Evolutionary conservation across 1,140 invertebrate species (phyloP).

Genomic region (Zaprionus ghesquierei): DNA sequence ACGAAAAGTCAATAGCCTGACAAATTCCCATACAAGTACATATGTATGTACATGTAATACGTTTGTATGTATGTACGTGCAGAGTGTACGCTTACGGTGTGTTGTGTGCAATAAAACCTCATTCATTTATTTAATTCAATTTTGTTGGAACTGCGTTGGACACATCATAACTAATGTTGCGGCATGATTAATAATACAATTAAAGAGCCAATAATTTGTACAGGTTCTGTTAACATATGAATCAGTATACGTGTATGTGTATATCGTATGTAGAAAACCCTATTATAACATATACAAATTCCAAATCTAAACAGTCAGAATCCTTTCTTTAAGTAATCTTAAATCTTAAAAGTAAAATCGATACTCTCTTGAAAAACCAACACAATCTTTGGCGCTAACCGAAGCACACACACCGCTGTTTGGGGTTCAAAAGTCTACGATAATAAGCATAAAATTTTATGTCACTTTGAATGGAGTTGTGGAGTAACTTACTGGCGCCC

Average conservation of each 20-base stretch:
- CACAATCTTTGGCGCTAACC: not conserved
- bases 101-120: slow-evolving; percentile 23
- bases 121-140: slow-evolving; percentile 31
- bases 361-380: not conserved
- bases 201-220: not conserved
- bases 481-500: slow-evolving; percentile 15
- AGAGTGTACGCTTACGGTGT: slow-evolving; percentile 4
- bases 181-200: slow-evolving; percentile 25
- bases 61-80: not conserved
- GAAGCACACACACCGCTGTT: not conserved
- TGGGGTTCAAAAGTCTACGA: slow-evolving; percentile 6
- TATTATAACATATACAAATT: not conserved
- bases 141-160: slow-evolving; percentile 17
- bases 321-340: not conserved
- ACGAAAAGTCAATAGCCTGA: slow-evolving; percentile 25
- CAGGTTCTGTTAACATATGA: not conserved
- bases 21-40: not conserved
- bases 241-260: too few relatives aligned
- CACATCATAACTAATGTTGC: slow-evolving; percentile 30
- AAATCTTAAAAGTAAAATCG: not conserved
- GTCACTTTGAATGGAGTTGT: slow-evolving; percentile 20
- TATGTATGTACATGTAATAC: not conserved
- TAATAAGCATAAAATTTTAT: slow-evolving; percentile 30
- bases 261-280: not conserved
- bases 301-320: not conserved